A percentile compares a stretch with the other conserved stretches of the same genome.
Evolutionary conservation across 2,888 invertebrate species (phyloP).

Genomic region (Lysandra coridon): DNA sequence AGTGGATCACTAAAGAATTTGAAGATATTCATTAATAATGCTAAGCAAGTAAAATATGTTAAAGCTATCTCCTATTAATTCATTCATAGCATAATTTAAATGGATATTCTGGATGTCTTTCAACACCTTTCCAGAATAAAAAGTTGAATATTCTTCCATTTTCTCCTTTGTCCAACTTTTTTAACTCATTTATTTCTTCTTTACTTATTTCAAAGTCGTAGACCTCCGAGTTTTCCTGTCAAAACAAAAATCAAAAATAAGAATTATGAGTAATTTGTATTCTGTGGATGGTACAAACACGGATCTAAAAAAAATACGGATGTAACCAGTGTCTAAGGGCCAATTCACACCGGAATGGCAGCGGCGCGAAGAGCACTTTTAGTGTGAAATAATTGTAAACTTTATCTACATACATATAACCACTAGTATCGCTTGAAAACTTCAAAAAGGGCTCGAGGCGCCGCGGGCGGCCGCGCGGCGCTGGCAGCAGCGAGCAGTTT

Average conservation of each 20-base stretch:
- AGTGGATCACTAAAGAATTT: not conserved
- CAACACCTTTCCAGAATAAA: constrained; percentile 83
- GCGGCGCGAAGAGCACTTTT: too few species aligned
- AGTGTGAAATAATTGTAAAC: too few species aligned
- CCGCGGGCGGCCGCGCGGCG: too few species aligned
- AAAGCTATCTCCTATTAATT: constrained; percentile 22
- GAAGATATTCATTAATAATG: not conserved
- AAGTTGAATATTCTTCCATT: constrained; percentile 85
- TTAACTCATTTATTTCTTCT: constrained; percentile 77
- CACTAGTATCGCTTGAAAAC: too few species aligned
- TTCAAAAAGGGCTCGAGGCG: too few species aligned
- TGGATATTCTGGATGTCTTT: constrained; percentile 86
- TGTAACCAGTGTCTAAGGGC: too few species aligned
- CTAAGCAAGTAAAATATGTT: not conserved
- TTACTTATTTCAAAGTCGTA: constrained; percentile 82
- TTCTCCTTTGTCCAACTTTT: constrained; percentile 81
- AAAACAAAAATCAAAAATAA: not conserved
- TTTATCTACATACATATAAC: too few species aligned
- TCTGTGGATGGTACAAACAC: too few species aligned
- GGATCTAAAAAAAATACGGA: too few species aligned
- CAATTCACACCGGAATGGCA: too few species aligned
- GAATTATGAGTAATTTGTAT: too few species aligned
- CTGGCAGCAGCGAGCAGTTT: too few species aligned
- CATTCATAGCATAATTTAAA: constrained; percentile 59
- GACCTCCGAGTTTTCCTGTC: constrained; percentile 83